Evolutionary conservation across 2,113 vertebrate species (phyloP), one percentile per base, ranked within the genome.

Genomic region (Andinoacara biseriatus): DNA sequence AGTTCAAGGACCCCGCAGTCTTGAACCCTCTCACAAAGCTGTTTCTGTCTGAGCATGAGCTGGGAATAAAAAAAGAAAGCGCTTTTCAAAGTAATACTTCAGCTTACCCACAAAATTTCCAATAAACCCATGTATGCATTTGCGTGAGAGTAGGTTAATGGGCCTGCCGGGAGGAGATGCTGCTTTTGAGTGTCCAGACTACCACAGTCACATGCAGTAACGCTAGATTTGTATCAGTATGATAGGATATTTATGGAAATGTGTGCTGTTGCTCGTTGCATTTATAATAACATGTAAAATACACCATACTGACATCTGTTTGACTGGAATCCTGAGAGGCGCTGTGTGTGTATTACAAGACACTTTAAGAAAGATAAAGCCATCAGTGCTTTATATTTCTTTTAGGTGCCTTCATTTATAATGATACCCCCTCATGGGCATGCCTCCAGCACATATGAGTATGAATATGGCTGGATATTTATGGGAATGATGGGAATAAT

Each of bases 401-500:
- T 62, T 31, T 46, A 58, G 46, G n/a, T 81, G 35, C 87, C 58
- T 15, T 56, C 69, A 58, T 18, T 18, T 35, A 80, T 83, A 78
- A 87, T 86, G 35, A 63, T 18, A 54, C 22, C 76, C 29, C 61
- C 38, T 82, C 46, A 2, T 33, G 33, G 72, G 60, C 74, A 62
- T 80, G 26, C 58, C 46, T 65, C 77, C 63, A 56, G 58, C 79
- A 74, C 59, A 57, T 80, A 57, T 85, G 38, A 74, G 74, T 38
- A 38, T 72, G 69, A 80, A 76, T 78, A 74, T 76, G 74, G 52
- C 33, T 81, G 78, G 20, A 67, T 87, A 79, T 84, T 89, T 84
- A 84, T 78, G 60, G 82, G 72, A 82, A 84, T 76, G 56, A 81
- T n/a, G 75, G 74, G n/a, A 79, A 76, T 75, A 78, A 87, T 80